phyloP scores from a whole-genome alignment of 2,113 vertebrate genomes.

The Clarias magur region DNA sequence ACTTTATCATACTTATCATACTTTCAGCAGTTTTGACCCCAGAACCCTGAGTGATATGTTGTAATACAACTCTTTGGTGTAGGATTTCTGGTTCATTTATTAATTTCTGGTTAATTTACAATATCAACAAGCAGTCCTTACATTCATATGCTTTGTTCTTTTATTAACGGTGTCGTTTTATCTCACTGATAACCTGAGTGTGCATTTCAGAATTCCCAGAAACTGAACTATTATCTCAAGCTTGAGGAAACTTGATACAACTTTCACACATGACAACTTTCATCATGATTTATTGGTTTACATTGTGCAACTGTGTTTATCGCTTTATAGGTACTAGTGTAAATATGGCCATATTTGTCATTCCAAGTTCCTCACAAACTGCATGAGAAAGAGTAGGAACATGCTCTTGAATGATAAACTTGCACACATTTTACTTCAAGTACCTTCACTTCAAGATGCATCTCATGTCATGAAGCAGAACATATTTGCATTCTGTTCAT shows the following conservation, averaged over 20 bases:
- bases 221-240: neutral
- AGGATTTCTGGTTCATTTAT: neutral
- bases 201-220: neutral
- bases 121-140: neutral
- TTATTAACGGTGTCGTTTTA: neutral
- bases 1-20: too few species aligned
- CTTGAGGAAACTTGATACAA: neutral
- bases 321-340: neutral
- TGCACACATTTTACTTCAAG: neutral
- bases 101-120: neutral
- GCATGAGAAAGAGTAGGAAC: neutral
- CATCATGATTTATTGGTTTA: slow-evolving; percentile 9
- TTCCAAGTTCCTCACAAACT: neutral
- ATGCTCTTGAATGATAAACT: neutral
- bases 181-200: neutral
- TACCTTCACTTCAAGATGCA: neutral
- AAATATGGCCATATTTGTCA: neutral
- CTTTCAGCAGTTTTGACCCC: neutral
- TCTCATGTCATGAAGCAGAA: neutral
- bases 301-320: neutral
- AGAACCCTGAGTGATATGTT: neutral
- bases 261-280: neutral
- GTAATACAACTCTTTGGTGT: neutral
- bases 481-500: neutral
- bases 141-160: neutral